Conservation (phyloP, 2,888 invertebrate genomes). For the Polymixis flavicincta region DNA sequence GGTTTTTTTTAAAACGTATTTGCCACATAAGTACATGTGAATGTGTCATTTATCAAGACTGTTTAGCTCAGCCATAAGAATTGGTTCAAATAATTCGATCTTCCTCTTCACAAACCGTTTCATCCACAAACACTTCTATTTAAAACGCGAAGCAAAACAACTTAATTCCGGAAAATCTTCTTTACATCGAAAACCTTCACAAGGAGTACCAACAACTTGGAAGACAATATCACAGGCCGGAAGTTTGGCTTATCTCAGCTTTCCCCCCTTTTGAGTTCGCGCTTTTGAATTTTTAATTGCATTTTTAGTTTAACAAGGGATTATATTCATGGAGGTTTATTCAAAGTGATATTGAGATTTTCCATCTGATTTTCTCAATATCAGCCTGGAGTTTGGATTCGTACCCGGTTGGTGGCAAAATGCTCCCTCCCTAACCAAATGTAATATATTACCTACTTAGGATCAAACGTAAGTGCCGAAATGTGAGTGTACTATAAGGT, state of each 20-base stretch:
- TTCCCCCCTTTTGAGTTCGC: conserved; percentile 41
- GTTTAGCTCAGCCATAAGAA: not conserved
- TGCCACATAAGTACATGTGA: not conserved
- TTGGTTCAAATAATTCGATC: not conserved
- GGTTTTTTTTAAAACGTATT: no score
- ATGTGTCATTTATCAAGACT: not conserved
- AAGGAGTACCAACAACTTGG: conserved; percentile 43
- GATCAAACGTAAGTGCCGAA: no score
- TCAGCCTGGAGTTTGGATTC: no score
- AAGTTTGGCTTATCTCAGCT: conserved; percentile 62
- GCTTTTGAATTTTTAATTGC: conserved; percentile 69
- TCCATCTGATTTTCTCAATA: no score
- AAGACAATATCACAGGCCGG: conserved; percentile 65
- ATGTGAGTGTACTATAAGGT: no score
- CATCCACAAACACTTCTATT: conserved; percentile 10
- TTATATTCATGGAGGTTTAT: conserved; percentile 19
- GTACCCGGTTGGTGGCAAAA: no score
- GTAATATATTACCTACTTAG: no score
- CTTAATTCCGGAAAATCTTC: conserved; percentile 36
- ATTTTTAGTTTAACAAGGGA: conserved; percentile 59
- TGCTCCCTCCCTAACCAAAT: no score
- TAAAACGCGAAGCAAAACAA: conserved; percentile 22
- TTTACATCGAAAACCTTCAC: conserved; percentile 42
- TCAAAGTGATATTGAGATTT: no score
- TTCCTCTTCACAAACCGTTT: not conserved